Conservation (phyloP, 2,888 invertebrate genomes). For the Tineola bisselliella region DNA sequence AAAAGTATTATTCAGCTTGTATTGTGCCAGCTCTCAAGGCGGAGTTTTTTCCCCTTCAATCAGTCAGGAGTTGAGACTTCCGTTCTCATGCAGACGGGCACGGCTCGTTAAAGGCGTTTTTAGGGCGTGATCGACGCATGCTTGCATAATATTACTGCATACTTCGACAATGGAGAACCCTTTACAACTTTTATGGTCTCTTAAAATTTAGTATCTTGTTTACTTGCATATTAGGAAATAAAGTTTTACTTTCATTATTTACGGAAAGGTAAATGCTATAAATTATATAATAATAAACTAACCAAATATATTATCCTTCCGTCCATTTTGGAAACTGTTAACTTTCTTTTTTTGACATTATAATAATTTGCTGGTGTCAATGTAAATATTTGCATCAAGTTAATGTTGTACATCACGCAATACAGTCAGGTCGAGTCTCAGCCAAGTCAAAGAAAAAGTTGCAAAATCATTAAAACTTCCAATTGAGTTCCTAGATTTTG, state of each 20-base stretch:
- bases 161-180: not conserved
- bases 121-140: conserved; percentile 61
- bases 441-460: no score
- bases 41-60: conserved; percentile 1
- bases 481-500: no score
- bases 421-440: no score
- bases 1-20: not conserved
- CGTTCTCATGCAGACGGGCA: conserved; percentile 47
- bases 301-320: no score
- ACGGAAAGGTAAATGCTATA: not conserved
- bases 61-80: conserved; percentile 32
- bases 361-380: no score
- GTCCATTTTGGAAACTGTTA: no score
- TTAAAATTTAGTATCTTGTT: not conserved
- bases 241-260: not conserved
- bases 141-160: conserved; percentile 44
- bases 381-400: no score
- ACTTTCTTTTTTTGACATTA: no score
- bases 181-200: not conserved
- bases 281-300: not conserved
- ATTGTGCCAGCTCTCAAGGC: not conserved
- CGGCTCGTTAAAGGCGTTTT: conserved; percentile 55
- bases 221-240: not conserved
- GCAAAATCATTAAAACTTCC: no score
- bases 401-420: no score